Evolutionary conservation across 1,140 invertebrate genomes (phyloP).

Genomic region (Ectropis grisescens): DNA sequence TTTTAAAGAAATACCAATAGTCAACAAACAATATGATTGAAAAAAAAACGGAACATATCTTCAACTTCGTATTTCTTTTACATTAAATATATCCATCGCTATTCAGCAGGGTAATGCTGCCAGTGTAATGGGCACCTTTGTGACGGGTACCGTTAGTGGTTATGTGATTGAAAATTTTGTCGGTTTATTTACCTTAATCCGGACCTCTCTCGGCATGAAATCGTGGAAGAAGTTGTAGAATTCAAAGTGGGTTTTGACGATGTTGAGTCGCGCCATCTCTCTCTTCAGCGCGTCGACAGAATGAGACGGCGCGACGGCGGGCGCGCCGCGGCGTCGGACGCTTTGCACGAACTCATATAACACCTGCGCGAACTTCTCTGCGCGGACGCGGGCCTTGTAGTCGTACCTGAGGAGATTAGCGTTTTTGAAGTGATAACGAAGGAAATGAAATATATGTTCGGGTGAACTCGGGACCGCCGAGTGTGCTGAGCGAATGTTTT

Average conservation of each 20-base stretch:
- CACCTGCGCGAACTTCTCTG: constrained; percentile 37
- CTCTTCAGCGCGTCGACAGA: constrained; percentile 26
- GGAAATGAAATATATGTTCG: too few species aligned
- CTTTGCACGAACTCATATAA: constrained; percentile 35
- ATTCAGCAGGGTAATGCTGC: too few species aligned
- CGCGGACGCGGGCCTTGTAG: constrained; percentile 43
- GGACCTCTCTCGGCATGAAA: constrained; percentile 45
- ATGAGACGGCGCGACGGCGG: constrained; percentile 4
- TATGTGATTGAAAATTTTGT: too few species aligned
- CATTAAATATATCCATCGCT: too few species aligned
- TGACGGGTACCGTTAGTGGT: too few species aligned
- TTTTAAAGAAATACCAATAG: not conserved
- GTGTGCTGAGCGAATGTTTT: too few species aligned
- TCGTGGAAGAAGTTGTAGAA: constrained; percentile 56
- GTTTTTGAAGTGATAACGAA: too few species aligned
- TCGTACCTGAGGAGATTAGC: constrained; percentile 49
- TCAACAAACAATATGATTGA: not conserved
- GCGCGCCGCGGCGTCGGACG: constrained; percentile 11
- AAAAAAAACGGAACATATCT: too few species aligned
- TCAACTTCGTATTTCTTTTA: too few species aligned
- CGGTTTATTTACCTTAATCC: constrained; percentile 28
- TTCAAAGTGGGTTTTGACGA: constrained; percentile 44
- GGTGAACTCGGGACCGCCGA: too few species aligned
- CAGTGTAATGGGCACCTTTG: too few species aligned
- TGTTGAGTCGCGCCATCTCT: constrained; percentile 36